Conservation (phyloP, 2,113 vertebrate species). For the Phalacrocorax pelagicus region DNA sequence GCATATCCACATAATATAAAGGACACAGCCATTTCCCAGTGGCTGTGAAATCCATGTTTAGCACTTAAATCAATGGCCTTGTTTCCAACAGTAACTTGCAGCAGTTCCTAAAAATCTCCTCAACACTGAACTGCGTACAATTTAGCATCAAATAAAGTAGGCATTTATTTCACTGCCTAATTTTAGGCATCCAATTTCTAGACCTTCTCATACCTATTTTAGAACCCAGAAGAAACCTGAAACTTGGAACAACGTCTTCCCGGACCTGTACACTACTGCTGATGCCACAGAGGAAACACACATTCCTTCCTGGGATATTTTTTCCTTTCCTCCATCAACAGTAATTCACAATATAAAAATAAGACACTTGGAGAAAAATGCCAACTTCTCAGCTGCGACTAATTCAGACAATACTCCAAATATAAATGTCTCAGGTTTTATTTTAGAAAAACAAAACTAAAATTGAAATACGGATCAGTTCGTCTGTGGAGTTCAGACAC, state of each 20-base stretch:
- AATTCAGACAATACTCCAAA: constrained; percentile 25
- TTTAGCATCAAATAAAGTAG: constrained; percentile 21
- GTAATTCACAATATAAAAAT: constrained; percentile 43
- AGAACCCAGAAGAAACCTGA: constrained; percentile 32
- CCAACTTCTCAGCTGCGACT: background rate
- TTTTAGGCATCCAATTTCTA: constrained; percentile 41
- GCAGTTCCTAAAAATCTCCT: constrained; percentile 8
- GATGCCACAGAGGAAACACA: background rate
- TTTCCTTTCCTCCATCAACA: background rate
- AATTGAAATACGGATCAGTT: background rate
- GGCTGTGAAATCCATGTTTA: constrained; percentile 46
- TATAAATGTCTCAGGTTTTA: constrained; percentile 6
- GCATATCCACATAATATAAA: background rate
- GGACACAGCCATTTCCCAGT: background rate
- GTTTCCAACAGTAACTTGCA: constrained; percentile 25
- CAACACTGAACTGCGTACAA: background rate
- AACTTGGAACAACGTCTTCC: background rate
- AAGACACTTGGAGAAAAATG: background rate
- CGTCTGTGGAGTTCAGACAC: background rate
- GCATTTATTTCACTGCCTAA: constrained; percentile 31
- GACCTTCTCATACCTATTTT: constrained; percentile 32
- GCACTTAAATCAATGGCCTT: constrained; percentile 40
- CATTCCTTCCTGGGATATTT: background rate
- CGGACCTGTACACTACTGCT: background rate
- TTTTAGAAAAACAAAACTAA: background rate